Evolutionary conservation across 2,797 vertebrate species (phyloP), one percentile per base, ranked within the genome.

Genomic region (Fringilla coelebs): DNA sequence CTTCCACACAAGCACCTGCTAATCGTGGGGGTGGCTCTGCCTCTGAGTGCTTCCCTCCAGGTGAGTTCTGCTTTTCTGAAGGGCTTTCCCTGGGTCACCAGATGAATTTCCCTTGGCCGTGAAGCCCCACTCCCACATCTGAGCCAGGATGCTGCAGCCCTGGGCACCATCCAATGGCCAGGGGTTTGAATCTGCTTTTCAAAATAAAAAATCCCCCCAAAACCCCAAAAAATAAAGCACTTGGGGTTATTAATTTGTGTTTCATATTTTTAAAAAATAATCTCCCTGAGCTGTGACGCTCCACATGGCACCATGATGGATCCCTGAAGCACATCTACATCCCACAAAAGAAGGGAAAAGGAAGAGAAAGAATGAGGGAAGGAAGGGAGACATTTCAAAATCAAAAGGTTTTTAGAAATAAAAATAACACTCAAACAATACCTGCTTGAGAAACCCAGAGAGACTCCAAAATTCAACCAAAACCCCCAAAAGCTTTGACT

Each of bases 221-320:
- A 12, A 52, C 17, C 0, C 3, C 5, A 2, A 28, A 29, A 68
- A 15, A 20, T 4, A 15, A 72, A 76, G 17, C 22, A 14, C 31
- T 46, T 11, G 11, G 10, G 6, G 26, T 14, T 25, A 45, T 1
- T 4, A 2, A 26, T 13, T 61, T 57, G 58, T 86, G 29, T 31
- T 31, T 4, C 16, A 36, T 25, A 21, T 28, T 25, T 6, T 3
- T 18, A 11, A 38, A 31, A 22, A 11, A 10, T 1, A 18, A 51
- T 4, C 28, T n/a, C 32, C 31, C 26, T 29, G 8, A 41, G 38
- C 11, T 19, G 1, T 21, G 10, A 22, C 6, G 1, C 29, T 26
- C 21, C 7, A 2, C 6, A 2, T 1, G 8, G 21, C 4, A 22
- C 11, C 36, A 17, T 2, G 5, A 55, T 2, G 40, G 71, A 72